Conservation (phyloP, 2,888 invertebrate species). For the Tigriopus californicus region DNA sequence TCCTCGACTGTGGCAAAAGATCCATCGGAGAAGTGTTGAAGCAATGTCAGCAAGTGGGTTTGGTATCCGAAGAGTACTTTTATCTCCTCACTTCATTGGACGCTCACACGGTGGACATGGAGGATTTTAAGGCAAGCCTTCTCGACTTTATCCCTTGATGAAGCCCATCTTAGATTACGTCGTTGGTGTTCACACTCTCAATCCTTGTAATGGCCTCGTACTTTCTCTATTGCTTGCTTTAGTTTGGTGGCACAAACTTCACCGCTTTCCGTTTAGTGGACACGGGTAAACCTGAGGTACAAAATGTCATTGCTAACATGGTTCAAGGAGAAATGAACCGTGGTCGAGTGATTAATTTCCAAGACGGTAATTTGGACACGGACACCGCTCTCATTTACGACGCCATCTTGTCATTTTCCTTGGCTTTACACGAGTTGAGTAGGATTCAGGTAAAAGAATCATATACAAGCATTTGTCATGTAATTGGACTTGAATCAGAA, state of each 20-base stretch:
- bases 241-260: slow-evolving; percentile 85
- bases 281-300: slow-evolving; percentile 56
- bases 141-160: not conserved
- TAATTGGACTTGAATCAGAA: too few relatives aligned
- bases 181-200: too few relatives aligned
- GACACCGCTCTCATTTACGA: slow-evolving; percentile 93
- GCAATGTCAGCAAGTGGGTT: slow-evolving; percentile 85
- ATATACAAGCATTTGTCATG: too few relatives aligned
- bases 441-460: slow-evolving; percentile 16
- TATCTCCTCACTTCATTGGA: slow-evolving; percentile 84
- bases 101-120: slow-evolving; percentile 71
- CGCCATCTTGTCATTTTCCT: slow-evolving; percentile 79
- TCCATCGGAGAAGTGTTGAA: slow-evolving; percentile 42
- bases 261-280: slow-evolving; percentile 79
- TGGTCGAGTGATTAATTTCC: not conserved
- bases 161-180: too few relatives aligned
- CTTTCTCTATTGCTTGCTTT: not conserved
- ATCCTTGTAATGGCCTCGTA: too few relatives aligned
- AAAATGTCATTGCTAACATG: slow-evolving; percentile 34
- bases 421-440: slow-evolving; percentile 65
- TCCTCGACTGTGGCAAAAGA: slow-evolving; percentile 55
- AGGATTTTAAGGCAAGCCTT: slow-evolving; percentile 46
- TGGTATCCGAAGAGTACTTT: slow-evolving; percentile 90
- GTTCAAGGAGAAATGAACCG: not conserved
- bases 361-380: slow-evolving; percentile 37